Conservation (phyloP, 2,888 invertebrate species). For the Drosophila paranaensis region DNA sequence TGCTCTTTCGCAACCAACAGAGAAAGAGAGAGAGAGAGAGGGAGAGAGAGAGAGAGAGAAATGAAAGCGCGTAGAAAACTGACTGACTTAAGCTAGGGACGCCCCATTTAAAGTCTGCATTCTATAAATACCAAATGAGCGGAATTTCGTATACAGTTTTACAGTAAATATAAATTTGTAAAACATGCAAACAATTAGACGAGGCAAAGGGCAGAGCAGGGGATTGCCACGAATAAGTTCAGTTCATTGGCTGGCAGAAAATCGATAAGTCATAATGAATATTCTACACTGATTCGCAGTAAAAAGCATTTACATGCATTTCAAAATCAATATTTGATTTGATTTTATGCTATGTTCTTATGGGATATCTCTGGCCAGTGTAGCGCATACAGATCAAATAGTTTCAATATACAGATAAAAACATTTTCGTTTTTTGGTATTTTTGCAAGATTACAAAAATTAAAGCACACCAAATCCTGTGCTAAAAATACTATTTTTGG, state of each 20-base stretch:
- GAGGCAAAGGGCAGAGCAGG: neutral
- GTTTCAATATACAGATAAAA: neutral
- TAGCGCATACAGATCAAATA: neutral
- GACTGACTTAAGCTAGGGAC: slow-evolving; percentile 11
- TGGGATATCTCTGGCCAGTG: too few relatives aligned
- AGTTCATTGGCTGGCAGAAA: neutral
- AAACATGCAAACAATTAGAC: neutral
- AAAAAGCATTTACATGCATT: neutral
- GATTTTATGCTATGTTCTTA: neutral
- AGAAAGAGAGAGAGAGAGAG: neutral
- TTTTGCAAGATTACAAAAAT: too few relatives aligned
- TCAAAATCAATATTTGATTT: neutral
- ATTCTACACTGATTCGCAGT: neutral
- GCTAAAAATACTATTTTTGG: too few relatives aligned
- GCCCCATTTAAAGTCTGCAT: slow-evolving; percentile 2
- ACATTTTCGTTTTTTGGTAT: too few relatives aligned
- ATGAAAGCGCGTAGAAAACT: neutral
- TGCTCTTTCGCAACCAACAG: slow-evolving; percentile 19
- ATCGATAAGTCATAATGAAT: neutral
- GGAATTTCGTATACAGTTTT: neutral
- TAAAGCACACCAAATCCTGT: too few relatives aligned
- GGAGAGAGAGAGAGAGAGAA: neutral
- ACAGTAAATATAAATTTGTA: slow-evolving; percentile 1
- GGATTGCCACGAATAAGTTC: neutral
- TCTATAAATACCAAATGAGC: slow-evolving; percentile 10